Conservation (phyloP, 2,113 vertebrate species). For the Steatornis caripensis region DNA sequence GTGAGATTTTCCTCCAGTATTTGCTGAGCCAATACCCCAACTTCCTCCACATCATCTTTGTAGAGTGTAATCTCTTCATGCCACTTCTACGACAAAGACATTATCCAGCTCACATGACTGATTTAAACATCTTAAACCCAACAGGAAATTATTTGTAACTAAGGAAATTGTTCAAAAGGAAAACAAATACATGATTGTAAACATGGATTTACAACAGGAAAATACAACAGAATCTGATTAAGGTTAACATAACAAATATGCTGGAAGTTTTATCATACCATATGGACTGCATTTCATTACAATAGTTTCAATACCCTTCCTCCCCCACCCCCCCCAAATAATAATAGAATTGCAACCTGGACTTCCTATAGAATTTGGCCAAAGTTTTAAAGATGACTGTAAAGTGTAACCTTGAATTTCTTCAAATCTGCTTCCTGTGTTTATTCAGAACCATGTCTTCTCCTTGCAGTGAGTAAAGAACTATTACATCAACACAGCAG, state of each 20-base stretch:
- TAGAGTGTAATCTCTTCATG: slow-evolving; percentile 79
- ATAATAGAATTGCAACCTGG: background rate
- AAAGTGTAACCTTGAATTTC: background rate
- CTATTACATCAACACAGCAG: background rate
- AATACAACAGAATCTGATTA: background rate
- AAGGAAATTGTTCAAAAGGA: background rate
- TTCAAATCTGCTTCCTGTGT: background rate
- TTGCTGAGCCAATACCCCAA: slow-evolving; percentile 87
- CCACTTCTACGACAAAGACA: slow-evolving; percentile 78
- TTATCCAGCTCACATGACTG: background rate
- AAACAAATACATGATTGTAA: background rate
- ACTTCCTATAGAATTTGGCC: background rate
- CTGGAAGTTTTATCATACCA: background rate
- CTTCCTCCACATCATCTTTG: slow-evolving; percentile 89
- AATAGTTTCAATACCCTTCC: background rate
- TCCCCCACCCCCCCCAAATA: accelerated
- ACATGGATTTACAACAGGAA: background rate
- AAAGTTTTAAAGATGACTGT: background rate
- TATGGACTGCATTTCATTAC: background rate
- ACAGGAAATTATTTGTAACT: background rate
- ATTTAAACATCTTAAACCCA: background rate
- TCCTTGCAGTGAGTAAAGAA: background rate
- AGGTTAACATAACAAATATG: accelerated
- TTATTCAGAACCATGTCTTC: background rate
- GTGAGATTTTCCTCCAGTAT: slow-evolving; percentile 87